Evolutionary conservation across 2,888 invertebrate genomes (phyloP).

Genomic region (Chorisops tibialis): DNA sequence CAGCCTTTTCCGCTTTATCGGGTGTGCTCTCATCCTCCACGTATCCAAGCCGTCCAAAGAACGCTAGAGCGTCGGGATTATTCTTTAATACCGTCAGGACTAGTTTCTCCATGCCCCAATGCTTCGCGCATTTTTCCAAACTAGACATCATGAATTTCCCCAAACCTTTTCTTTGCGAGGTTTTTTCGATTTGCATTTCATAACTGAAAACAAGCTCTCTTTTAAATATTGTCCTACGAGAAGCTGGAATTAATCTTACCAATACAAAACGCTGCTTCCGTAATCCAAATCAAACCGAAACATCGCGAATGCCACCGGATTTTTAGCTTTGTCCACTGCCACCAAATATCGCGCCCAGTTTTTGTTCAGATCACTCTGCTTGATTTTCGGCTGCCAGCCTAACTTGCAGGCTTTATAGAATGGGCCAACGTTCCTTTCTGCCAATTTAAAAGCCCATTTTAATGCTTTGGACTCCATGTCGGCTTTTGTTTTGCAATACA

Average conservation of each 20-base stretch:
- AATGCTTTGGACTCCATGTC: constrained; percentile 46
- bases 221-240: neutral
- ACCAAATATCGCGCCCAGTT: constrained; percentile 64
- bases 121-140: constrained; percentile 67
- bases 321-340: constrained; percentile 49
- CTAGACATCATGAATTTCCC: constrained; percentile 76
- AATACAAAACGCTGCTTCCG: constrained; percentile 66
- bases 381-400: constrained; percentile 67
- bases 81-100: constrained; percentile 74
- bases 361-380: constrained; percentile 63
- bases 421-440: constrained; percentile 48
- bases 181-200: constrained; percentile 73
- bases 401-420: constrained; percentile 46
- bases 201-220: constrained; percentile 66
- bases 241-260: constrained; percentile 51
- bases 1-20: constrained; percentile 57
- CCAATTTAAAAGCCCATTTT: constrained; percentile 51
- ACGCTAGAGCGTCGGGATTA: constrained; percentile 63
- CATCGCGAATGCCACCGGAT: constrained; percentile 67
- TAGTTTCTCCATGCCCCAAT: constrained; percentile 70
- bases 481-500: constrained; percentile 44
- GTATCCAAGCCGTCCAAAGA: constrained; percentile 69
- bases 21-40: constrained; percentile 66
- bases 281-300: constrained; percentile 73
- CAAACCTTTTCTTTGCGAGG: constrained; percentile 67